A percentile compares a stretch with the other conserved stretches of the same genome.
Conservation (phyloP, 2,113 vertebrate species). For the Aplodontia rufa region DNA sequence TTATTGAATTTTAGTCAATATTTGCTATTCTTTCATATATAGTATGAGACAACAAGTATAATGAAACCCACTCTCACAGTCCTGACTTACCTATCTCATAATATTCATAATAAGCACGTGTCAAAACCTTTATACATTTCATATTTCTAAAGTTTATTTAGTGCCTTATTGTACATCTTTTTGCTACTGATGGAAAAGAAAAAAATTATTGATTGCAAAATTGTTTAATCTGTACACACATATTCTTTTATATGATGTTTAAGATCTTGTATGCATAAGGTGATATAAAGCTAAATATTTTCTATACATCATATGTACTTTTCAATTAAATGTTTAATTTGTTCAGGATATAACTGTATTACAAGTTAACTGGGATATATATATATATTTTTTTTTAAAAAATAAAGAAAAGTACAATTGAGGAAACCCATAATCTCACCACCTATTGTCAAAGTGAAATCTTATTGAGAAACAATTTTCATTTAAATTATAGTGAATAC, state of each 20-base stretch:
- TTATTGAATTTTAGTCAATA: constrained; percentile 68
- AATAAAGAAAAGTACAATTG: not conserved
- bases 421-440: not conserved
- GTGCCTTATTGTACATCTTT: not conserved
- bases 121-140: not conserved
- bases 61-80: constrained; percentile 23
- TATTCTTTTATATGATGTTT: not conserved
- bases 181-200: not conserved
- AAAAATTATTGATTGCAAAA: not conserved
- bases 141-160: constrained; percentile 37
- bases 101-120: constrained; percentile 19
- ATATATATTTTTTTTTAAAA: no score
- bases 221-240: not conserved
- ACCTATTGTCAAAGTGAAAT: not conserved
- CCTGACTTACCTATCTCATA: not conserved
- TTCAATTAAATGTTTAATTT: not conserved
- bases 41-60: constrained; percentile 47
- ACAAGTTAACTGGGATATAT: not conserved
- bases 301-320: not conserved
- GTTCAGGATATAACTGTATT: constrained; percentile 4
- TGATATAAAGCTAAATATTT: constrained; percentile 20
- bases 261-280: not conserved
- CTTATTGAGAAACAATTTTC: constrained; percentile 47
- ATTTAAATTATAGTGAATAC: not conserved
- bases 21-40: constrained; percentile 57